Evolutionary conservation across 2,113 vertebrate genomes (phyloP).

Genomic region (Myotis lucifugus): DNA sequence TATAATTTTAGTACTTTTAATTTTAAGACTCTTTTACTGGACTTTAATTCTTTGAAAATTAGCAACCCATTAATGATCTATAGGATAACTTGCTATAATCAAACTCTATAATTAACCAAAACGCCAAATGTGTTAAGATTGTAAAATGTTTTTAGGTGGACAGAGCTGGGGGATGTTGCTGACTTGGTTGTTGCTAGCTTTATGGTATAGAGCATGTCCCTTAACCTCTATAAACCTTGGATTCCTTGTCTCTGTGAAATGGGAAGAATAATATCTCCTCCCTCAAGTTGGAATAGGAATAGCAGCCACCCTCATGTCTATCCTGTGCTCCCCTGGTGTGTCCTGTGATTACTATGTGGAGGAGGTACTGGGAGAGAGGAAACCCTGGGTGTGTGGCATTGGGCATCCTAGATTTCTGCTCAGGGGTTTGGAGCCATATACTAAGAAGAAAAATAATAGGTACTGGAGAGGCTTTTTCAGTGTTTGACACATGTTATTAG

Average conservation of each 20-base stretch:
- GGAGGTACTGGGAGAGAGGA: background rate
- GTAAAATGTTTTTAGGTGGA: slow-evolving; percentile 1
- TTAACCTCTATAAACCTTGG: background rate
- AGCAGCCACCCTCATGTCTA: background rate
- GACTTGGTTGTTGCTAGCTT: background rate
- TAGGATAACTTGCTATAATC: slow-evolving; percentile 42
- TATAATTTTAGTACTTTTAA: slow-evolving; percentile 52
- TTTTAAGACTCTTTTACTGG: slow-evolving; percentile 35
- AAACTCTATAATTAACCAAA: slow-evolving; percentile 52
- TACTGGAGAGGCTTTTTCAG: slow-evolving; percentile 16
- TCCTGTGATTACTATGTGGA: background rate
- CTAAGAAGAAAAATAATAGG: background rate
- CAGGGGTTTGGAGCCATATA: background rate
- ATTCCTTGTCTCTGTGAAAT: background rate
- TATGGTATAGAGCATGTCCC: background rate
- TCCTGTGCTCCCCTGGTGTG: background rate
- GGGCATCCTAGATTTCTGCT: background rate
- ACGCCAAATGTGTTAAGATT: background rate
- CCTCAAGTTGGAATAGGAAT: background rate
- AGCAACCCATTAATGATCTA: slow-evolving; percentile 46
- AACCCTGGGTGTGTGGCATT: background rate
- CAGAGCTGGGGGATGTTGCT: background rate
- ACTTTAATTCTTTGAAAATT: slow-evolving; percentile 69
- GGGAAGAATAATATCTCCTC: background rate
- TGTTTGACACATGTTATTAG: slow-evolving; percentile 58